Conservation (phyloP, 2,888 invertebrate genomes). For the Linnaemya tessellans region DNA sequence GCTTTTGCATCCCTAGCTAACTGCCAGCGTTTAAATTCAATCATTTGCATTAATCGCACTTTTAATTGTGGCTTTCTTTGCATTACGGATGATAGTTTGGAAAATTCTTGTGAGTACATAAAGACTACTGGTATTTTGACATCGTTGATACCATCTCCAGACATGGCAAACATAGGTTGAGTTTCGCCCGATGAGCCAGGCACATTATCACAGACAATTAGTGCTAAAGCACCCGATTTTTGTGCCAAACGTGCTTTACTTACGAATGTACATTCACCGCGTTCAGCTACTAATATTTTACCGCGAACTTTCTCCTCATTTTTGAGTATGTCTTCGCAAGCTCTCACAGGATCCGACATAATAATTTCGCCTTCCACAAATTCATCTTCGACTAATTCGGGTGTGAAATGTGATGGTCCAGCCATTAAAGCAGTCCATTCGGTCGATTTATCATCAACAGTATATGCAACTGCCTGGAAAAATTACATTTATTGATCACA, state of each 20-base stretch:
- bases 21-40: slow-evolving; percentile 82
- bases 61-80: slow-evolving; percentile 85
- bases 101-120: slow-evolving; percentile 91
- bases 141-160: slow-evolving; percentile 94
- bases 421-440: slow-evolving; percentile 86
- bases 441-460: slow-evolving; percentile 80
- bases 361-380: slow-evolving; percentile 87
- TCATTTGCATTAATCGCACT: slow-evolving; percentile 83
- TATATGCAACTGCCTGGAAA: slow-evolving; percentile 82
- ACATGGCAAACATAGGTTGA: slow-evolving; percentile 97
- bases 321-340: slow-evolving; percentile 85
- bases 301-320: slow-evolving; percentile 86
- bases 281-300: slow-evolving; percentile 92
- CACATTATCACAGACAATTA: slow-evolving; percentile 93
- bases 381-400: slow-evolving; percentile 87
- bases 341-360: slow-evolving; percentile 88
- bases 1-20: slow-evolving; percentile 75
- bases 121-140: slow-evolving; percentile 96
- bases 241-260: slow-evolving; percentile 95
- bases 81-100: slow-evolving; percentile 86
- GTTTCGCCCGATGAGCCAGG: slow-evolving; percentile 89
- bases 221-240: slow-evolving; percentile 91
- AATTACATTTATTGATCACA: neutral
- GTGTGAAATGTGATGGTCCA: slow-evolving; percentile 96
- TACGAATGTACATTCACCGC: slow-evolving; percentile 96